Evolutionary conservation across 2,113 vertebrate genomes (phyloP).

Genomic region (Oreocharis arfaki): DNA sequence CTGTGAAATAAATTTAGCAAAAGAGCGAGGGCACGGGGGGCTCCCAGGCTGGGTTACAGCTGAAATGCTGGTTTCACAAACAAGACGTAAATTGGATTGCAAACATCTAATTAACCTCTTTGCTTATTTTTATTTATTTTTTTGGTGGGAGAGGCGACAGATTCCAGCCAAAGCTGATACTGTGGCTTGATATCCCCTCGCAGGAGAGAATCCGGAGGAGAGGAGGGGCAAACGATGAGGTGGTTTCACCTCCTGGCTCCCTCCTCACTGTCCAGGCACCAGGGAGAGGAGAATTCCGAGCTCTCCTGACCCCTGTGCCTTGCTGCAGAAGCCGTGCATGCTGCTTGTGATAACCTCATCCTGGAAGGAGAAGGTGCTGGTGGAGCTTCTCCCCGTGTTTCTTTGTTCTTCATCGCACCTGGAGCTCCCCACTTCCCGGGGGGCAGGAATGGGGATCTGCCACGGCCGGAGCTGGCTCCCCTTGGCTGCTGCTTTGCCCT

Average conservation of each 20-base stretch:
- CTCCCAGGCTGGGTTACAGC: slow-evolving; percentile 51
- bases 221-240: neutral
- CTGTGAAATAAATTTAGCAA: slow-evolving; percentile 66
- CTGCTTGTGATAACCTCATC: fast-evolving
- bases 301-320: neutral
- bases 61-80: slow-evolving; percentile 74
- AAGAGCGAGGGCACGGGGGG: slow-evolving; percentile 49
- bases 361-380: neutral
- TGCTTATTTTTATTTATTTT: slow-evolving; percentile 50
- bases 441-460: neutral
- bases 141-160: slow-evolving; percentile 5
- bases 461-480: neutral
- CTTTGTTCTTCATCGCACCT: neutral
- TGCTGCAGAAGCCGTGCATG: fast-evolving
- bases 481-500: neutral
- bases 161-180: neutral
- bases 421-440: neutral
- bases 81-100: slow-evolving; percentile 76
- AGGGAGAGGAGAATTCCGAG: neutral
- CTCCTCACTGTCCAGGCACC: neutral
- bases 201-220: slow-evolving; percentile 18
- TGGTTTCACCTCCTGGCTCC: neutral
- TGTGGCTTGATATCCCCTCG: neutral
- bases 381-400: neutral
- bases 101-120: slow-evolving; percentile 84